These are phyloP conservation scores for Hyaena hyaena DNA, from an alignment of 2,113 vertebrate species.

Conservation along the genomic window DNA sequence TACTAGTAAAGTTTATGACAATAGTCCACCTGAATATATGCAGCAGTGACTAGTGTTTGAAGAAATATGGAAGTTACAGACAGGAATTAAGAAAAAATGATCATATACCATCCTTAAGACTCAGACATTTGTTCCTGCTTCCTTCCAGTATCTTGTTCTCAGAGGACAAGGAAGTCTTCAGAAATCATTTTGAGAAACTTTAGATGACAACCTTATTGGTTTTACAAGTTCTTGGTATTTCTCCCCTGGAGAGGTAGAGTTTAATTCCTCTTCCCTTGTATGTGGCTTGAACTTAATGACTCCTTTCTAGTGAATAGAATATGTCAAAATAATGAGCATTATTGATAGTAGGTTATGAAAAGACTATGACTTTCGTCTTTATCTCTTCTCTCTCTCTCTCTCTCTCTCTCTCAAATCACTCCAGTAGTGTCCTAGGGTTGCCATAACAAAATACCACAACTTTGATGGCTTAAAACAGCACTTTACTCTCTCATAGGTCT, in stretches of 20 bases:
- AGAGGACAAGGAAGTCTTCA: neutral
- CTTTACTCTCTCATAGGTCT: neutral
- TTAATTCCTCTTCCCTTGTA: neutral
- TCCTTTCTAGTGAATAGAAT: neutral
- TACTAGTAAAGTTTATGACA: neutral
- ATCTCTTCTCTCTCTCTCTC: neutral
- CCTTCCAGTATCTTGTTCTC: neutral
- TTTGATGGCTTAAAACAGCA: neutral
- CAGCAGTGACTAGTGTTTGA: neutral
- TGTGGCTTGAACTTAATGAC: neutral
- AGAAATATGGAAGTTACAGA: neutral
- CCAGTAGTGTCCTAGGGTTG: neutral
- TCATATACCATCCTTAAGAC: neutral
- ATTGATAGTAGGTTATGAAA: neutral
- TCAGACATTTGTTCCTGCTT: neutral
- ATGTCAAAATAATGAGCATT: neutral
- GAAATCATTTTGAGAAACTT: constrained; percentile 1
- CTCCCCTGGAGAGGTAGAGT: neutral
- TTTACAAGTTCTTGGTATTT: neutral
- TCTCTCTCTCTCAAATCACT: neutral
- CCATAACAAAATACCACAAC: neutral
- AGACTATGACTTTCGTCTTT: neutral
- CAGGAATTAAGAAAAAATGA: neutral
- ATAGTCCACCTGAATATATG: neutral
- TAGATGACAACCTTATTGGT: neutral